Conservation (phyloP, 2,797 vertebrate genomes). For the Miichthys miiuy region DNA sequence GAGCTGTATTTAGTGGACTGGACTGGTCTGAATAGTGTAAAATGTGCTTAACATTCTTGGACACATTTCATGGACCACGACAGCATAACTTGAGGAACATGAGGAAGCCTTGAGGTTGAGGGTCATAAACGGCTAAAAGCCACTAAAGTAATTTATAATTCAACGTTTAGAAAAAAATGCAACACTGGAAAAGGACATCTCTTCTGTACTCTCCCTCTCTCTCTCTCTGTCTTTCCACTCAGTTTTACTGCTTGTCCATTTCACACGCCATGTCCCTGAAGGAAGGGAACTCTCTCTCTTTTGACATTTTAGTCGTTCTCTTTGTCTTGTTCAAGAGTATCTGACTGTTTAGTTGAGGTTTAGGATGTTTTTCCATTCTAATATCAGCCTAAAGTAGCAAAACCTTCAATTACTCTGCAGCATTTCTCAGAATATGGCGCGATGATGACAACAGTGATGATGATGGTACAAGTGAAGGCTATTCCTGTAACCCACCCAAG, state of each 20-base stretch:
- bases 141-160: conserved; percentile 53
- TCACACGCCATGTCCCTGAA: conserved; percentile 44
- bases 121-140: conserved; percentile 60
- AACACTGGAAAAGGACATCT: conserved; percentile 26
- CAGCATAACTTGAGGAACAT: background rate
- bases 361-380: background rate
- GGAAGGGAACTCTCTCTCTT: conserved; percentile 34
- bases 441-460: conserved; percentile 33
- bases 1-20: background rate
- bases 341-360: conserved; percentile 18
- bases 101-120: conserved; percentile 28
- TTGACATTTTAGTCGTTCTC: conserved; percentile 47
- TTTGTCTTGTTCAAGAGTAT: conserved; percentile 35
- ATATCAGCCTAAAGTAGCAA: conserved; percentile 21
- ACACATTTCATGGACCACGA: conserved; percentile 17
- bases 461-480: conserved; percentile 44
- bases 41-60: conserved; percentile 12
- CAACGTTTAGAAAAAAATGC: conserved; percentile 21
- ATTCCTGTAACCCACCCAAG: conserved; percentile 62
- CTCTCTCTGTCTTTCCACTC: conserved; percentile 26
- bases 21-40: background rate
- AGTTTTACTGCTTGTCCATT: conserved; percentile 45
- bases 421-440: conserved; percentile 9
- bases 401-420: conserved; percentile 16
- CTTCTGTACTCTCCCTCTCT: conserved; percentile 16